A percentile compares a stretch with the other conserved stretches of the same genome.
Evolutionary conservation across 2,113 vertebrate genomes (phyloP).

Genomic region (Varanus komodoensis): DNA sequence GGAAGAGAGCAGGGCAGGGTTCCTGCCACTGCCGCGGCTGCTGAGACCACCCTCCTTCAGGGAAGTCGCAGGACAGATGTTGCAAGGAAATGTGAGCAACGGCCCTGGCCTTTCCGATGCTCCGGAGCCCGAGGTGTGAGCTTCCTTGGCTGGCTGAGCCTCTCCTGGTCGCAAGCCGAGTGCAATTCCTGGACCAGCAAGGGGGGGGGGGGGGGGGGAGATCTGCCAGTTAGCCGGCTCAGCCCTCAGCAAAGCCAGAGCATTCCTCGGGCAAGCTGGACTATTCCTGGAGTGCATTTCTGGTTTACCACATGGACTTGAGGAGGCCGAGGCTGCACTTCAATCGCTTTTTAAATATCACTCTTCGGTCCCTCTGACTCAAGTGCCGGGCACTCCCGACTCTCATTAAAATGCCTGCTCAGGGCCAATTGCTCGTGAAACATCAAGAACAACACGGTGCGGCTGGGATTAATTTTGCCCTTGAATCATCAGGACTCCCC

Average conservation of each 20-base stretch:
- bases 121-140: background rate
- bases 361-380: conserved; percentile 57
- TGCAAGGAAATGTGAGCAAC: background rate
- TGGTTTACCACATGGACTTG: conserved; percentile 66
- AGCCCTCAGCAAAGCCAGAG: conserved; percentile 37
- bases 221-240: conserved; percentile 47
- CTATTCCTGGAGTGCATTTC: conserved; percentile 58
- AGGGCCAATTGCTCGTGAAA: conserved; percentile 26
- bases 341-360: conserved; percentile 42
- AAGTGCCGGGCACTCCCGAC: conserved; percentile 30
- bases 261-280: conserved; percentile 63
- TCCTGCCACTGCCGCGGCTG: background rate
- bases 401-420: conserved; percentile 32
- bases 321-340: conserved; percentile 59
- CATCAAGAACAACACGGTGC: conserved; percentile 48
- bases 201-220: background rate
- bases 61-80: background rate
- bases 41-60: background rate
- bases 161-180: background rate
- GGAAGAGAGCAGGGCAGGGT: background rate
- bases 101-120: background rate
- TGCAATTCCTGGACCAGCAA: background rate
- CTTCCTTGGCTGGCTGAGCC: background rate
- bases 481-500: conserved; percentile 49
- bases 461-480: conserved; percentile 61